These are phyloP conservation scores for Ctenosaura bakeri DNA, from an alignment of 2,797 vertebrate species.

Conservation along the genomic window DNA sequence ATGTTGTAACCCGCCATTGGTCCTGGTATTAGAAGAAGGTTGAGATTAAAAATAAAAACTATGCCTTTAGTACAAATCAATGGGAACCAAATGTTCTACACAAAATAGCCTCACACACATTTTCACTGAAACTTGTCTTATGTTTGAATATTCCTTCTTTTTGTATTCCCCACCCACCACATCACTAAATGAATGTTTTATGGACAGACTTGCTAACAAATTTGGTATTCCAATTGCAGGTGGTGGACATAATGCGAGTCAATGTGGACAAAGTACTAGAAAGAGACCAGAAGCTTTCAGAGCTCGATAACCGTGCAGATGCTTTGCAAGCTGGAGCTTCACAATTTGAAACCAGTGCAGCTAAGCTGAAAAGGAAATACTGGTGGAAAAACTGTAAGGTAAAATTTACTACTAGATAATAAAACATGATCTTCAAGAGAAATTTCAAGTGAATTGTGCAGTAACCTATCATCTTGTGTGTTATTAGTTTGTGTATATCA, in stretches of 20 bases:
- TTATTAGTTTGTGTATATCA: no score
- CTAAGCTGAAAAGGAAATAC: constrained; percentile 82
- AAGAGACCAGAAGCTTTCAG: constrained; percentile 80
- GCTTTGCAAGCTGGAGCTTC: constrained; percentile 81
- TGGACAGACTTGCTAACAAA: constrained; percentile 3
- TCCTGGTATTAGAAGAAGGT: not conserved
- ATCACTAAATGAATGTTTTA: not conserved
- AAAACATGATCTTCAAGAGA: not conserved
- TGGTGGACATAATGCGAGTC: constrained; percentile 82
- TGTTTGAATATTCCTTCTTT: not conserved
- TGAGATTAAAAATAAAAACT: not conserved
- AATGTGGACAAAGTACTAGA: constrained; percentile 82
- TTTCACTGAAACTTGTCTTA: not conserved
- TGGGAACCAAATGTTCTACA: not conserved
- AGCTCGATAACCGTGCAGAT: constrained; percentile 80
- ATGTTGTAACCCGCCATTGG: no score
- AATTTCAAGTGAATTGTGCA: not conserved
- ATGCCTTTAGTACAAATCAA: not conserved
- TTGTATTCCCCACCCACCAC: not conserved
- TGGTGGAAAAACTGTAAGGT: constrained; percentile 85
- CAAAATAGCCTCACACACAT: not conserved
- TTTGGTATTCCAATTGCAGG: constrained; percentile 63
- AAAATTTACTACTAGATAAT: constrained; percentile 15
- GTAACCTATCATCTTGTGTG: not conserved
- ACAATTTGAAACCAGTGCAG: constrained; percentile 82